A percentile compares a stretch with the other conserved stretches of the same genome.
These are phyloP conservation scores for Trachelipus rathkii DNA, from an alignment of 1,140 invertebrate species.

Conservation along the genomic window DNA sequence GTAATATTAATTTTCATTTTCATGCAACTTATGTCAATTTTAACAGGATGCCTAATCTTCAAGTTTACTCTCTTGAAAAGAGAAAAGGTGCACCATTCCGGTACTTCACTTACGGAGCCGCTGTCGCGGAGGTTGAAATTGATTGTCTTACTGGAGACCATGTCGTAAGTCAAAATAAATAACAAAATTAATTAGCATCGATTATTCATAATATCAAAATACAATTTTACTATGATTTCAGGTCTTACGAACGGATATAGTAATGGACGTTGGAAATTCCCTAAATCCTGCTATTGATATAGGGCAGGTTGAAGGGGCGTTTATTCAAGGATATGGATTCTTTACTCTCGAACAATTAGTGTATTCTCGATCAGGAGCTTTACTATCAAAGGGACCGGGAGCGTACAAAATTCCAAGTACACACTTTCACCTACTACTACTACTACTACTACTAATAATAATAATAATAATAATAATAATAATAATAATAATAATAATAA, in stretches of 20 bases:
- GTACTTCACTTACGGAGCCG: constrained; percentile 76
- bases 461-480: not conserved
- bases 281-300: constrained; percentile 94
- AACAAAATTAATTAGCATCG: not conserved
- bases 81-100: constrained; percentile 59
- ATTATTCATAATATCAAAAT: too few species aligned
- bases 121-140: constrained; percentile 75
- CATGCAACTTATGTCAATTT: too few species aligned
- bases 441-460: constrained; percentile 48
- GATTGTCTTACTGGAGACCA: constrained; percentile 85
- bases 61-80: constrained; percentile 66
- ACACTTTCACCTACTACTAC: too few species aligned
- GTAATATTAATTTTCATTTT: too few species aligned
- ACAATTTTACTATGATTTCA: too few species aligned
- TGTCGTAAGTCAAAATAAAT: constrained; percentile 54
- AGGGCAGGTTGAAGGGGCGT: constrained; percentile 91
- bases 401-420: constrained; percentile 84
- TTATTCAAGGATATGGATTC: constrained; percentile 87
- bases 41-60: constrained; percentile 63
- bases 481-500: not conserved
- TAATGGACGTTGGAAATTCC: constrained; percentile 90
- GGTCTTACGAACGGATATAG: constrained; percentile 83
- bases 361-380: constrained; percentile 72
- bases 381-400: constrained; percentile 82
- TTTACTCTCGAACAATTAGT: constrained; percentile 86